Conservation (phyloP, 2,113 vertebrate species). For the Peromyscus californicus region DNA sequence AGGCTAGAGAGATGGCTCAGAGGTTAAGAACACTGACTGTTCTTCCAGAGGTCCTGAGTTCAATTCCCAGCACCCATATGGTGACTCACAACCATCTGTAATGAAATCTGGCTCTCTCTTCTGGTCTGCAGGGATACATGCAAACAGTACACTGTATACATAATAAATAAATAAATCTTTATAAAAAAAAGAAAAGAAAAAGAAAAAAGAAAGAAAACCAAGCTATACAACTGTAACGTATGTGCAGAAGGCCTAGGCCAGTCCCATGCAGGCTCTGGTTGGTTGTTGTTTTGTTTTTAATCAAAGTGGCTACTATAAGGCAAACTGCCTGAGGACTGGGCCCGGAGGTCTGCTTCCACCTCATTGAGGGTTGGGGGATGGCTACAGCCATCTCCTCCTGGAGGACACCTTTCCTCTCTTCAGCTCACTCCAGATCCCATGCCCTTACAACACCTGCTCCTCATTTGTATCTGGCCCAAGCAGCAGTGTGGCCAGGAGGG, state of each 20-base stretch:
- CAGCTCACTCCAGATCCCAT: not conserved
- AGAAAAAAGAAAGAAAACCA: not conserved
- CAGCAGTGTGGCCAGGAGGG: not conserved
- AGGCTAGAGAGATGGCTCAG: too few relatives aligned
- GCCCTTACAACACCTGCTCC: constrained; percentile 48
- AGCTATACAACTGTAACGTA: not conserved
- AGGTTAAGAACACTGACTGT: too few relatives aligned
- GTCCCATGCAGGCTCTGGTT: not conserved
- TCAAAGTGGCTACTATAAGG: not conserved
- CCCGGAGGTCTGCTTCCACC: not conserved
- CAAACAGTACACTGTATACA: too few relatives aligned
- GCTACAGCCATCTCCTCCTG: not conserved
- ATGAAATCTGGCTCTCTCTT: too few relatives aligned
- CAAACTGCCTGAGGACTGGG: not conserved
- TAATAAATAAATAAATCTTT: too few relatives aligned
- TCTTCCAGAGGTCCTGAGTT: too few relatives aligned
- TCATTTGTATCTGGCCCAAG: not conserved
- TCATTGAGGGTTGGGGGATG: not conserved
- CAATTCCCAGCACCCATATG: too few relatives aligned
- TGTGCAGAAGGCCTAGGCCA: not conserved
- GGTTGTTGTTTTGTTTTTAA: not conserved
- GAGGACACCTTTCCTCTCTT: not conserved
- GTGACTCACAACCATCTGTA: too few relatives aligned
- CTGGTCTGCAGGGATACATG: too few relatives aligned
- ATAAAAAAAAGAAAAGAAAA: too few relatives aligned